Percentiles rank a stretch among this genome's conserved stretches.
These are phyloP conservation scores for Ptiloglossa arizonensis DNA, from an alignment of 1,140 invertebrate species.

Conservation along the genomic window DNA sequence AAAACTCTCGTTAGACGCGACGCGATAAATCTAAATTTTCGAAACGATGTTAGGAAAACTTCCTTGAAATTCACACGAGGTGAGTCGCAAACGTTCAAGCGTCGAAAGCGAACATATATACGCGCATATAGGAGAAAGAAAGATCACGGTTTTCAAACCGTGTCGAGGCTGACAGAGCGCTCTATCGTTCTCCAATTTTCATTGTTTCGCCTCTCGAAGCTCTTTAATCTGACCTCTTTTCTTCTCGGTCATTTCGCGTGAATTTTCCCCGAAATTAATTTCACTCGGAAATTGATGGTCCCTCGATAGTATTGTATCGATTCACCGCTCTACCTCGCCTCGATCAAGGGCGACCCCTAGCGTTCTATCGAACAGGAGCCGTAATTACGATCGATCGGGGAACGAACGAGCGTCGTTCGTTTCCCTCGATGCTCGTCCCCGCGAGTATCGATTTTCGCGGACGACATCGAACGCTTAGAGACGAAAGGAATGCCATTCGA, in stretches of 20 bases:
- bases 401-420: slow-evolving; percentile 12
- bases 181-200: not conserved
- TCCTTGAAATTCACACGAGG: no score
- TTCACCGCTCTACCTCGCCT: not conserved
- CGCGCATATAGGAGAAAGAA: not conserved
- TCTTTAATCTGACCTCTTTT: not conserved
- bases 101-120: no score
- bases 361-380: not conserved
- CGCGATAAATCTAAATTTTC: no score
- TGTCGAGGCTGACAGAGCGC: not conserved
- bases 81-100: no score
- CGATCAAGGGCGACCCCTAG: no score
- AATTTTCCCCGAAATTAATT: slow-evolving; percentile 25
- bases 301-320: slow-evolving; percentile 50
- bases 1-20: no score
- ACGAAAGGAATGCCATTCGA: slow-evolving; percentile 32
- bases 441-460: slow-evolving; percentile 29
- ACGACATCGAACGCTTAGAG: slow-evolving; percentile 11
- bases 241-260: not conserved
- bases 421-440: slow-evolving; percentile 5
- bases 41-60: no score
- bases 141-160: not conserved
- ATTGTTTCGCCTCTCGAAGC: not conserved
- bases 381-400: not conserved
- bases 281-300: slow-evolving; percentile 39